Evolutionary conservation across 1,140 invertebrate species (phyloP).

Genomic region (Drosophila ohnishii): DNA sequence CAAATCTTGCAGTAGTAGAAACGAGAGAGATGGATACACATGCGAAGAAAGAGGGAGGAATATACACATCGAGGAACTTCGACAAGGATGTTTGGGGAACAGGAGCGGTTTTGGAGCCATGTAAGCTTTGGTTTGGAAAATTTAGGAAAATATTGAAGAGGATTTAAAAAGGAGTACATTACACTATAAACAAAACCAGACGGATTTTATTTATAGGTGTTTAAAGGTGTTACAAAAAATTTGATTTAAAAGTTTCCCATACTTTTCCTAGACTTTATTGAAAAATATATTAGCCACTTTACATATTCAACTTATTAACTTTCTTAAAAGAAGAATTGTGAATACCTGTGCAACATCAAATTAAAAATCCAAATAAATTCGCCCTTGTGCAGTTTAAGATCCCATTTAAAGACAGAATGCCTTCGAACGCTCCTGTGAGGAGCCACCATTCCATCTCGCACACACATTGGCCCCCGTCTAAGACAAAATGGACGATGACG

Average conservation of each 20-base stretch:
- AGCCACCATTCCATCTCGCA: constrained; percentile 11
- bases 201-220: not conserved
- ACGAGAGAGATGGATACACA: constrained; percentile 18
- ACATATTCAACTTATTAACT: too few relatives aligned
- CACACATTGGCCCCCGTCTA: constrained; percentile 47
- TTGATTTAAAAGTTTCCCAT: too few relatives aligned
- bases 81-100: constrained; percentile 7
- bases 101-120: constrained; percentile 12
- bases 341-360: not conserved
- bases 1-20: constrained; percentile 44
- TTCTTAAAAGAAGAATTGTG: too few relatives aligned
- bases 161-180: too few relatives aligned
- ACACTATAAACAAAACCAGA: too few relatives aligned
- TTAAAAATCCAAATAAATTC: not conserved
- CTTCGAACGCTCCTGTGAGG: constrained; percentile 19
- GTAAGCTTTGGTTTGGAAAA: not conserved
- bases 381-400: not conserved
- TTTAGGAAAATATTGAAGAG: too few relatives aligned
- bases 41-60: constrained; percentile 2
- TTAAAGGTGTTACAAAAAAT: too few relatives aligned
- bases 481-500: constrained; percentile 67
- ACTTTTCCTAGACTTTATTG: too few relatives aligned
- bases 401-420: not conserved
- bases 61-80: constrained; percentile 30
- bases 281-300: too few relatives aligned